phyloP scores from a whole-genome alignment of 1,140 invertebrate species.

The Drosophila malerkotliana region DNA sequence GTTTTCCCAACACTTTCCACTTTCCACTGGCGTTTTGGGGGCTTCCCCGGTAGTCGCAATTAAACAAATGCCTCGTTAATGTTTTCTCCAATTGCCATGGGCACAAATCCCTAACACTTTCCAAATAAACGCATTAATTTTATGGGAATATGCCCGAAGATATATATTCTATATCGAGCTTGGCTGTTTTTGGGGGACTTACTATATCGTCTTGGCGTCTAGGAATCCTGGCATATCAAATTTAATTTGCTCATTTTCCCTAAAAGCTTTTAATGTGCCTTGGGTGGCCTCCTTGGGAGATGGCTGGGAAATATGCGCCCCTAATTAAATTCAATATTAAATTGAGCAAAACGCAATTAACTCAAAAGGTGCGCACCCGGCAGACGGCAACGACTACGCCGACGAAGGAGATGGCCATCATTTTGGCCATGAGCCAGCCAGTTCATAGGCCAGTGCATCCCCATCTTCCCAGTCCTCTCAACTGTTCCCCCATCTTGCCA shows the following conservation, averaged over 20 bases:
- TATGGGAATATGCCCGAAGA: conserved; percentile 65
- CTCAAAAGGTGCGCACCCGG: conserved; percentile 66
- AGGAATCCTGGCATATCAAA: conserved; percentile 60
- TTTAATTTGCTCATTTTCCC: conserved; percentile 82
- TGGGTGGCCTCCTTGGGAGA: conserved; percentile 37
- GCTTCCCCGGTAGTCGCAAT: conserved; percentile 48
- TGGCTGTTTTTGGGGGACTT: neutral
- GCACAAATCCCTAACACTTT: conserved; percentile 71
- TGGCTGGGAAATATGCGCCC: conserved; percentile 71
- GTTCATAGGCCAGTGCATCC: conserved; percentile 29
- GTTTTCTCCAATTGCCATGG: conserved; percentile 5
- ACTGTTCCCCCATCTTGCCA: neutral
- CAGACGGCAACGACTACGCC: conserved; percentile 14
- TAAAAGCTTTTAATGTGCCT: conserved; percentile 80
- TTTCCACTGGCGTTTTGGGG: conserved; percentile 2
- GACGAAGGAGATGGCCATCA: conserved; percentile 28
- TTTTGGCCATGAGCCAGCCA: conserved; percentile 28
- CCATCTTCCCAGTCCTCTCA: conserved; percentile 24
- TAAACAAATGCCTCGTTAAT: conserved; percentile 58
- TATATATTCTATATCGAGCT: conserved; percentile 4
- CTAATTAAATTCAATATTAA: conserved; percentile 83
- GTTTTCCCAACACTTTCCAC: conserved; percentile 59
- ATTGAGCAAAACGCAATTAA: conserved; percentile 83
- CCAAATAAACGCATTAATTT: conserved; percentile 82
- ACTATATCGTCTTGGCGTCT: conserved; percentile 17